These are phyloP conservation scores for Petrocephalus sullivani DNA, from an alignment of 2,797 vertebrate genomes.

Conservation along the genomic window DNA sequence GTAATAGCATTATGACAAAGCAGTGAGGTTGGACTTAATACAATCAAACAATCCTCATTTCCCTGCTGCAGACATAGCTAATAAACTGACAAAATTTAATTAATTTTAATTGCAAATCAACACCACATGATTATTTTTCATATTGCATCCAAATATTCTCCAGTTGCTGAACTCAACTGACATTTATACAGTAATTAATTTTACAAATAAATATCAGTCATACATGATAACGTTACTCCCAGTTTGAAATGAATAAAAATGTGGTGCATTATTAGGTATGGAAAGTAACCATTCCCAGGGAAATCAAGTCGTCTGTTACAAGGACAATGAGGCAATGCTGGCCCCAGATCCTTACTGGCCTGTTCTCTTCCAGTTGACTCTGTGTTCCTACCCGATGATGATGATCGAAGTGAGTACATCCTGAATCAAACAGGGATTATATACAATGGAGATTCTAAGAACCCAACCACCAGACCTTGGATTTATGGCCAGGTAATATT, in stretches of 20 bases:
- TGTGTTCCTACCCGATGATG: constrained; percentile 59
- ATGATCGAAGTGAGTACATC: constrained; percentile 67
- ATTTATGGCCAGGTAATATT: constrained; percentile 69
- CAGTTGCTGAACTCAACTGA: neutral
- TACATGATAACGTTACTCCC: neutral
- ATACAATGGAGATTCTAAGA: constrained; percentile 55
- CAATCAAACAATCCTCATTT: neutral
- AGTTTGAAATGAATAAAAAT: neutral
- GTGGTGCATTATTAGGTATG: neutral
- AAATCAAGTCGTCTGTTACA: constrained; percentile 35
- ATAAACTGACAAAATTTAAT: neutral
- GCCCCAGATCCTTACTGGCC: neutral
- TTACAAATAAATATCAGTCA: neutral
- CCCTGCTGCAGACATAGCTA: neutral
- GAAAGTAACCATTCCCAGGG: neutral
- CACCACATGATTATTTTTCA: neutral
- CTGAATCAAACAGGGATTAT: constrained; percentile 68
- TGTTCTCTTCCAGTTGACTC: constrained; percentile 55
- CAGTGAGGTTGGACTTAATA: neutral
- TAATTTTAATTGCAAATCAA: neutral
- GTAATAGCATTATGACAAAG: neutral
- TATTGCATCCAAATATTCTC: neutral
- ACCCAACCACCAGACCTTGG: constrained; percentile 61
- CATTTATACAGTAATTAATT: neutral
- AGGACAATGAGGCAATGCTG: neutral